These are phyloP conservation scores for Porites rus DNA, from an alignment of 92 coral and sea anemone genomes.

Conservation along the genomic window DNA sequence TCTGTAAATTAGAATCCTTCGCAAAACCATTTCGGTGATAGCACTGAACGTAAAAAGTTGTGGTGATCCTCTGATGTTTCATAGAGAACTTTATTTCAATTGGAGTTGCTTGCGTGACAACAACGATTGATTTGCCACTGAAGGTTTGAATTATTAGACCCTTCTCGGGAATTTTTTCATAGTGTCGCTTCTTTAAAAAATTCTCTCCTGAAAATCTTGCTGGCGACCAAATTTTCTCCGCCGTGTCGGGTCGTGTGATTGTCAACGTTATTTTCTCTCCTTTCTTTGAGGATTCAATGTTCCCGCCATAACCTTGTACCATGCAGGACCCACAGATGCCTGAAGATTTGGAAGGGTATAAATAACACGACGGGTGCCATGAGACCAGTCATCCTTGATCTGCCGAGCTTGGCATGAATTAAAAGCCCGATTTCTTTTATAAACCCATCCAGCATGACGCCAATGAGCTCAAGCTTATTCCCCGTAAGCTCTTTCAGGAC, in stretches of 20 bases:
- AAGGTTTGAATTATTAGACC: constrained; percentile 36
- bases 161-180: constrained; percentile 46
- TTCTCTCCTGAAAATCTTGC: constrained; percentile 52
- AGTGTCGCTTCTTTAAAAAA: constrained; percentile 52
- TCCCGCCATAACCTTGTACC: constrained; percentile 42
- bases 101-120: constrained; percentile 51
- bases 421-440: constrained; percentile 46
- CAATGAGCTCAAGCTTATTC: constrained; percentile 65
- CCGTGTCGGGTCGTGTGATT: constrained; percentile 22
- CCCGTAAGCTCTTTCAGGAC: constrained; percentile 46
- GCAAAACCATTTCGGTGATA: constrained; percentile 41
- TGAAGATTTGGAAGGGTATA: constrained; percentile 44
- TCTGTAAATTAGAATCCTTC: constrained; percentile 39
- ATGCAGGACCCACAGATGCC: constrained; percentile 24
- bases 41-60: constrained; percentile 40
- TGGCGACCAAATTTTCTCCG: constrained; percentile 48
- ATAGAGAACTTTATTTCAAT: constrained; percentile 24
- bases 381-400: constrained; percentile 63
- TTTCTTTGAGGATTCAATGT: background rate
- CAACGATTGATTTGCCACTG: constrained; percentile 43
- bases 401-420: constrained; percentile 33
- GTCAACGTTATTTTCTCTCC: constrained; percentile 21
- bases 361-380: constrained; percentile 36
- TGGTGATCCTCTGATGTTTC: constrained; percentile 34
- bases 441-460: constrained; percentile 48